phyloP scores from a whole-genome alignment of 2,888 invertebrate genomes.

The Acanthosepion lycidas region DNA sequence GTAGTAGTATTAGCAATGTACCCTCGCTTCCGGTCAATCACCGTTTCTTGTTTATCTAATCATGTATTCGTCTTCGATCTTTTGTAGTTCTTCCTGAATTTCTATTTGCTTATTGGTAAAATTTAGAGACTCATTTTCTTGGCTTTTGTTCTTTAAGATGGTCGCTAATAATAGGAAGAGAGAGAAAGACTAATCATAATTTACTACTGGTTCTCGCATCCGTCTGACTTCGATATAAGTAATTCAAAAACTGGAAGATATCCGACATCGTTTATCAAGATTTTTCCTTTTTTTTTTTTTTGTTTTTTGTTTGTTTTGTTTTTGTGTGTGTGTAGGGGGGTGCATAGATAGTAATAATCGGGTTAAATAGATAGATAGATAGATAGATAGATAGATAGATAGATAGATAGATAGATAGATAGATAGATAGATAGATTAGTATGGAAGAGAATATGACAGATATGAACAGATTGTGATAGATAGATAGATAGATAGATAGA shows the following conservation, averaged over 20 bases:
- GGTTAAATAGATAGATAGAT: too few relatives aligned
- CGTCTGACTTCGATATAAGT: not conserved
- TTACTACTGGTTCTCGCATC: not conserved
- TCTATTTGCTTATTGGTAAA: not conserved
- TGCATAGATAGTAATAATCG: not conserved
- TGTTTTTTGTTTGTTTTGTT: too few relatives aligned
- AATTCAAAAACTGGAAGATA: constrained; percentile 6
- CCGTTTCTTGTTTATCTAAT: too few relatives aligned
- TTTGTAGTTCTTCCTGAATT: not conserved
- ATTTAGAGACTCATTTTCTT: not conserved
- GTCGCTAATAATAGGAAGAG: not conserved
- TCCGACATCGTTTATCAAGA: not conserved
- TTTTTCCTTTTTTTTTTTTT: too few relatives aligned
- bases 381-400: too few relatives aligned
- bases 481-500: too few relatives aligned
- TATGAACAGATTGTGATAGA: too few relatives aligned
- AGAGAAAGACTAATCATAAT: not conserved
- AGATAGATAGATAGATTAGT: too few relatives aligned
- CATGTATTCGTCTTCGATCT: not conserved
- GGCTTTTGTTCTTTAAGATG: not conserved
- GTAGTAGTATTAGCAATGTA: not conserved
- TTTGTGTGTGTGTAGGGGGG: too few relatives aligned
- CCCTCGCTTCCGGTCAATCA: not conserved
- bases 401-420: not conserved
- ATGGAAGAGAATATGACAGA: too few relatives aligned